A percentile compares a stretch with the other conserved stretches of the same genome.
phyloP scores from a whole-genome alignment of 1,140 invertebrate species.

The Sycophaga agraensis region DNA sequence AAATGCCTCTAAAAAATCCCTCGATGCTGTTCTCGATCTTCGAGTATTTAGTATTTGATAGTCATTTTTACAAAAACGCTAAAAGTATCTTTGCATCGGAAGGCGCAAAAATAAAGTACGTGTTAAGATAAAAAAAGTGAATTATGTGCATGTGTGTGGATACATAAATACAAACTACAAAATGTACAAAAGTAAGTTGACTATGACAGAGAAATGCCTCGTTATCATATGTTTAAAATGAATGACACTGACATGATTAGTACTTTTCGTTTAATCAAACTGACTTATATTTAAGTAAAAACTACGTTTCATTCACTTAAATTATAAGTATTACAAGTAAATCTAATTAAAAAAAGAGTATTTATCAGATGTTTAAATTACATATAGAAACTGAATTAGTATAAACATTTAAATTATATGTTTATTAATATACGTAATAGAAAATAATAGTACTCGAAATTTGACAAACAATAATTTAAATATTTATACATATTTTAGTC shows the following conservation, averaged over 20 bases:
- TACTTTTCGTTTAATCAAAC: slow-evolving; percentile 3
- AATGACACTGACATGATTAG: neutral
- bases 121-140: neutral
- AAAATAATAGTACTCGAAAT: too few species aligned
- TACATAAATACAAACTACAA: slow-evolving; percentile 20
- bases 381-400: neutral
- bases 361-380: neutral
- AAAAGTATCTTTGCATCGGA: slow-evolving; percentile 2
- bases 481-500: neutral
- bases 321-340: neutral
- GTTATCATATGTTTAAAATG: neutral
- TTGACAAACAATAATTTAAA: neutral
- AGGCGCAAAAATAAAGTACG: neutral
- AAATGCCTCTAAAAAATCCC: slow-evolving; percentile 30
- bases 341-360: neutral
- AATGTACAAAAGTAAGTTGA: slow-evolving; percentile 15
- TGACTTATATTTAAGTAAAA: slow-evolving; percentile 8
- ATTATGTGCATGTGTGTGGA: neutral
- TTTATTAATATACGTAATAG: too few species aligned
- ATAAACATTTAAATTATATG: neutral
- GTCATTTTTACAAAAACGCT: too few species aligned
- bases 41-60: slow-evolving; percentile 15
- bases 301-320: slow-evolving; percentile 14
- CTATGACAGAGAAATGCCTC: slow-evolving; percentile 1
- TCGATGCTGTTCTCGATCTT: slow-evolving; percentile 16